phyloP scores from a whole-genome alignment of 2,888 invertebrate genomes.

The Colletes collaris region DNA sequence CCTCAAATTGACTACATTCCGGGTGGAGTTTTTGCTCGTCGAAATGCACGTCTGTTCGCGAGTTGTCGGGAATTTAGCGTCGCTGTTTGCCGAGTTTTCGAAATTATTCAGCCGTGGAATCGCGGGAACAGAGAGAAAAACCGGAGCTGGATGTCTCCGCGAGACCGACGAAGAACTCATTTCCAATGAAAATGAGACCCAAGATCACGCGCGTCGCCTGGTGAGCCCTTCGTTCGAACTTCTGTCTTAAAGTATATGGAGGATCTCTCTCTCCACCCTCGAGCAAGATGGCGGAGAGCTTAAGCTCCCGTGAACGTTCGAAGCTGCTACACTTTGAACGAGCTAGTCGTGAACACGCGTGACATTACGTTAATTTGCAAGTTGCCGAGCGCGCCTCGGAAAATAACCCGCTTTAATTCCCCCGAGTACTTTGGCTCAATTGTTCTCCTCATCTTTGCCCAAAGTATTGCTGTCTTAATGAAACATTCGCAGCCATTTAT shows the following conservation, averaged over 20 bases:
- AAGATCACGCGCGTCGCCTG: slow-evolving; percentile 17
- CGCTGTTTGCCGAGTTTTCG: slow-evolving; percentile 40
- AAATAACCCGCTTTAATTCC: slow-evolving; percentile 30
- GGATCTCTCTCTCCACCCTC: neutral
- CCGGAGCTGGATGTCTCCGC: neutral
- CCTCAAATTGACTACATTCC: slow-evolving; percentile 24
- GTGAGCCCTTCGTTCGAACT: slow-evolving; percentile 24
- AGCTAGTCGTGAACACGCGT: slow-evolving; percentile 21
- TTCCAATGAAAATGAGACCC: slow-evolving; percentile 57
- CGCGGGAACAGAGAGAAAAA: slow-evolving; percentile 34
- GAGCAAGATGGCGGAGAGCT: neutral
- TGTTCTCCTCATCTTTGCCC: slow-evolving; percentile 8
- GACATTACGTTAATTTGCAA: slow-evolving; percentile 45
- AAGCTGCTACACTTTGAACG: neutral
- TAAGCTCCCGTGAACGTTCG: neutral
- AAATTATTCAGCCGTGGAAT: slow-evolving; percentile 45
- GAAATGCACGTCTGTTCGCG: slow-evolving; percentile 31
- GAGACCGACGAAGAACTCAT: slow-evolving; percentile 22
- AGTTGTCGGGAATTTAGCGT: slow-evolving; percentile 25
- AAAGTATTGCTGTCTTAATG: too few species aligned
- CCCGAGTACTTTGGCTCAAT: slow-evolving; percentile 10
- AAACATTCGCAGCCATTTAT: too few species aligned
- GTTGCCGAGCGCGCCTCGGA: slow-evolving; percentile 12
- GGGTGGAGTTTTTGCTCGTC: slow-evolving; percentile 22
- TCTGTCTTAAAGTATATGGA: slow-evolving; percentile 1